Evolutionary conservation across 1,140 invertebrate species (phyloP).

Genomic region (Sycobia sp.): DNA sequence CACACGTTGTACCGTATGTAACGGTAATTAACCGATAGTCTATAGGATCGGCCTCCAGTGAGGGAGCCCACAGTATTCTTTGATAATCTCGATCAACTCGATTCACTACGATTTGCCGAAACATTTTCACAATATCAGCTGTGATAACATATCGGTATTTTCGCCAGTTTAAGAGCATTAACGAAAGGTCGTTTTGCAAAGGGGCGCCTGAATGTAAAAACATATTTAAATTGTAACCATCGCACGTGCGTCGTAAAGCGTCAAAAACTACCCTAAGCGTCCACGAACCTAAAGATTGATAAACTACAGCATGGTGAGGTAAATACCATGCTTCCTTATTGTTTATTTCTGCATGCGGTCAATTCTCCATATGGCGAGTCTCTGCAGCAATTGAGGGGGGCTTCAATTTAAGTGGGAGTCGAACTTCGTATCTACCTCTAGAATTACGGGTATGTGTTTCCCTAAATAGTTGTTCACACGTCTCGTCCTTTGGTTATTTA

Average conservation of each 20-base stretch:
- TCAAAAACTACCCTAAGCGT: too few species aligned
- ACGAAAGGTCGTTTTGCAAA: neutral
- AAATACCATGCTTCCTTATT: too few species aligned
- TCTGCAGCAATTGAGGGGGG: neutral
- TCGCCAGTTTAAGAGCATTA: too few species aligned
- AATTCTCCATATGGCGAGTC: constrained; percentile 34
- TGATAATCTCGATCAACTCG: constrained; percentile 35
- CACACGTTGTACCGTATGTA: too few species aligned
- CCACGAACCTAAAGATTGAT: too few species aligned
- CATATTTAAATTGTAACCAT: neutral
- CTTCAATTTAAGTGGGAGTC: neutral
- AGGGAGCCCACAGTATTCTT: constrained; percentile 41
- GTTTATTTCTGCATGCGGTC: constrained; percentile 1
- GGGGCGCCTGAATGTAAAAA: constrained; percentile 28
- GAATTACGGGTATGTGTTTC: too few species aligned
- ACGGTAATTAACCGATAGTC: too few species aligned
- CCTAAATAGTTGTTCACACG: too few species aligned
- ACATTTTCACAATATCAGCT: constrained; percentile 46
- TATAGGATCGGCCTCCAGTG: neutral
- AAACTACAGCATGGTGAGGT: constrained; percentile 33
- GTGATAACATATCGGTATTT: constrained; percentile 34
- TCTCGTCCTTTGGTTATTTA: too few species aligned
- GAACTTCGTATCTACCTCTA: too few species aligned
- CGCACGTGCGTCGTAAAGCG: too few species aligned
- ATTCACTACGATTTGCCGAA: constrained; percentile 39